A percentile compares a stretch with the other conserved stretches of the same genome.
phyloP scores from a whole-genome alignment of 2,888 invertebrate species.

The Pseudoips prasinana region DNA sequence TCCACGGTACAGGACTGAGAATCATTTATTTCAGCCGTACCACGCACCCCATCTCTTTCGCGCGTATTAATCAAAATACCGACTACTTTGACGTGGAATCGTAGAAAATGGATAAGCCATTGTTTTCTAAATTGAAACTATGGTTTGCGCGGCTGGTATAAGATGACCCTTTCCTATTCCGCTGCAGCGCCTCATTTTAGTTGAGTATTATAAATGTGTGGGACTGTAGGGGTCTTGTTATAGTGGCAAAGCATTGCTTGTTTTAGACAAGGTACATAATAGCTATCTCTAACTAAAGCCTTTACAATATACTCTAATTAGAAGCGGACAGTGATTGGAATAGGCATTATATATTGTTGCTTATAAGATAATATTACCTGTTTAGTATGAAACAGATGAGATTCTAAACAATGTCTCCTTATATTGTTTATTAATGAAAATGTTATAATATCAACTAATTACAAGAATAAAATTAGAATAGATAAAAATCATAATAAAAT shows the following conservation, averaged over 20 bases:
- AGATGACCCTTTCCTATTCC: constrained; percentile 43
- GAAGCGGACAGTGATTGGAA: constrained; percentile 56
- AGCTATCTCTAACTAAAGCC: constrained; percentile 55
- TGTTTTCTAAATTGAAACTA: constrained; percentile 81
- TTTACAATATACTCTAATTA: constrained; percentile 42
- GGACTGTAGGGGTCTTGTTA: constrained; percentile 34
- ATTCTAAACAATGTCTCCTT: too few species aligned
- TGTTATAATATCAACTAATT: too few species aligned
- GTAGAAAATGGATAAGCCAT: constrained; percentile 80
- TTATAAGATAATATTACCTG: constrained; percentile 32
- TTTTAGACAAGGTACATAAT: constrained; percentile 74
- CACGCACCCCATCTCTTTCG: constrained; percentile 76
- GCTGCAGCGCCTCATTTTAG: constrained; percentile 14
- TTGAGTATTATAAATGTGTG: constrained; percentile 29
- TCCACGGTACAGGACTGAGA: constrained; percentile 44
- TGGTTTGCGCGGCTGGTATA: constrained; percentile 59
- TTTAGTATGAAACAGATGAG: constrained; percentile 4
- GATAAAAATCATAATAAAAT: too few species aligned
- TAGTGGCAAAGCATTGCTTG: constrained; percentile 47
- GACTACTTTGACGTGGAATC: constrained; percentile 80
- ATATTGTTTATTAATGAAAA: too few species aligned
- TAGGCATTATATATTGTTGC: constrained; percentile 46
- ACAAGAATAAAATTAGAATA: too few species aligned
- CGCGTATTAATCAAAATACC: constrained; percentile 81
- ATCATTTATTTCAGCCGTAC: constrained; percentile 29